Evolutionary conservation across 2,888 invertebrate species (phyloP), one percentile per base, ranked within the genome.

Genomic region (Hanleya hanleyi): DNA sequence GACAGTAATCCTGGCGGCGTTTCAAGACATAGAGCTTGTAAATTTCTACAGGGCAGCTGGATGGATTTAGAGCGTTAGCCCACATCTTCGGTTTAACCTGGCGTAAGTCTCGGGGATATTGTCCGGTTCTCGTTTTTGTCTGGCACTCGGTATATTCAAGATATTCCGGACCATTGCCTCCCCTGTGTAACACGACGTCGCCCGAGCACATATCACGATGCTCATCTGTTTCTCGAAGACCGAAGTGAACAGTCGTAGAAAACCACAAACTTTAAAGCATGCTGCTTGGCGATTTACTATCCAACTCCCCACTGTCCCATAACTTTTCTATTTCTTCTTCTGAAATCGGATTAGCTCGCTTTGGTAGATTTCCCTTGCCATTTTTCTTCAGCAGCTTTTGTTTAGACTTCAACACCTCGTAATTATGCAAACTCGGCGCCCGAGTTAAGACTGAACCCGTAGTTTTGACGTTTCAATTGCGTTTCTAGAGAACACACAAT

Each of bases 41-140:
- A 9, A 51, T 22, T 15, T 18, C 32, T 15, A 66, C 65, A 2
- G 50, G 70, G 26, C 71, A 67, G 18, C 67, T 36, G 41, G 38
- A 22, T 18, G 18, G 18, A 29, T 70, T 65, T 32, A 47, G n/a
- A 9, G 18, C 1, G 32, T 15, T 61, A 22, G 22, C 66, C 66
- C 71, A 71, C 67, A 41, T 67, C 50, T 57, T 71, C n/a, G 67
- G 71, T 5, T 49, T 67, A 37, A 71, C 33, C 4, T 35, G 32
- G 12, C 67, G 41, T 3, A 47, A 26, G 67, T 67, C 50, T 22
- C 33, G 32, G 18, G 6, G 49, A 51, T 67, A 51, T 6, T 57
- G n/a, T 57, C 36, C 71, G 22, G 35, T 50, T 49, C 66, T 41
- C 22, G 66, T 66, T 51, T 67, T 71, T 15, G 35, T 33, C 5